phyloP scores from a whole-genome alignment of 2,888 invertebrate species.

The Ditula angustiorana region DNA sequence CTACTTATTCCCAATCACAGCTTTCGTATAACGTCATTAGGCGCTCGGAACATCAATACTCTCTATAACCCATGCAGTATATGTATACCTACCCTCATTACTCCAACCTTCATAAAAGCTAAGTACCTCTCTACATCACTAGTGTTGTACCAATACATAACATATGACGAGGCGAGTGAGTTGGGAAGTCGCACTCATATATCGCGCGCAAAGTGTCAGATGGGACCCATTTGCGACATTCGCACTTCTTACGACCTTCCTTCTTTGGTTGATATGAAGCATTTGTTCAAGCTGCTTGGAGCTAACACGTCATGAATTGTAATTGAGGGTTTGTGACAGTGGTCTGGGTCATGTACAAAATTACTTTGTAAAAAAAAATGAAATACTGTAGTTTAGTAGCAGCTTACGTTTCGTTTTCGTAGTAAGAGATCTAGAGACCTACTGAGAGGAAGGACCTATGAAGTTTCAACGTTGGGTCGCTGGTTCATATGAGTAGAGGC shows the following conservation, averaged over 20 bases:
- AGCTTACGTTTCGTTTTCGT: too few species aligned
- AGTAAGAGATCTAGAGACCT: too few species aligned
- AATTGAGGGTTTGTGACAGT: background rate
- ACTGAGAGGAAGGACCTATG: too few species aligned
- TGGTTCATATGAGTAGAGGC: too few species aligned
- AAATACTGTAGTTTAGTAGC: too few species aligned
- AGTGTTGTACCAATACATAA: slow-evolving; percentile 31
- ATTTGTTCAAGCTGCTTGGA: background rate
- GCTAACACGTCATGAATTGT: background rate
- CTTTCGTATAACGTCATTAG: background rate
- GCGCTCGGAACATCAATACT: slow-evolving; percentile 6
- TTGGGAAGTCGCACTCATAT: slow-evolving; percentile 58
- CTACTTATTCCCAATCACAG: background rate
- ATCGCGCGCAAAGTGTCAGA: slow-evolving; percentile 54
- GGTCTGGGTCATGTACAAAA: background rate
- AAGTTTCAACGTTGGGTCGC: too few species aligned
- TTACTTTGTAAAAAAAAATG: background rate
- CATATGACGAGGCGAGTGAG: slow-evolving; percentile 46
- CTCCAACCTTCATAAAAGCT: slow-evolving; percentile 27
- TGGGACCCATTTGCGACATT: slow-evolving; percentile 42
- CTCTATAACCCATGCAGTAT: background rate
- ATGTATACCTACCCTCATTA: background rate
- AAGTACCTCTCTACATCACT: slow-evolving; percentile 26
- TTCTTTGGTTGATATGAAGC: slow-evolving; percentile 1
- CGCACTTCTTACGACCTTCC: slow-evolving; percentile 28